Base-by-base conservation (phyloP, 2,113 vertebrate genomes). In the Sceloporus tristichus region DNA sequence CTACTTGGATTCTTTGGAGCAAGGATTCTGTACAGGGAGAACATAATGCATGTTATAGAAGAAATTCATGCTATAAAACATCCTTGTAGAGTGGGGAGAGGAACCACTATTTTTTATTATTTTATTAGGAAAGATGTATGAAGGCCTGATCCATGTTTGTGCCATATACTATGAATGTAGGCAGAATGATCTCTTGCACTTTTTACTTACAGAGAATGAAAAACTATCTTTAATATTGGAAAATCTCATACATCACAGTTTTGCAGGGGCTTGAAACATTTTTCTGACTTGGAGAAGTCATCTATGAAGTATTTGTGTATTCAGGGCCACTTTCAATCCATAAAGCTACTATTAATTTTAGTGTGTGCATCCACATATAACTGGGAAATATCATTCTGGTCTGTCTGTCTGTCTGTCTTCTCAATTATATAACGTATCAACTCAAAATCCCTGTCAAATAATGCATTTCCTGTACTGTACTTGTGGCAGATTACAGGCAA, bases 81-180 rank as follows among this genome's bases (percentile, higher is more conserved):
- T 16, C 13, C 59, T 62, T 4, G 59, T 34, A 34, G 13, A 14
- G 14, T 4, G 56, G 59, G 59, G 13, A 59, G 18, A 23, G 7
- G 42, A 70, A 70, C 6, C 14, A 71, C 54, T n/a, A 6, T 38
- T 84, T 74, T 13, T 23, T 68, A 5, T 68, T 48, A 25, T 68
- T 84, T 84, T 71, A 40, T 84, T 79, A n/a, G 82, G 42, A 83
- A 54, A 79, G 70, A 68, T 74, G 2, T 7, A 25, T 16, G 87
- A 40, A 38, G 27, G 75, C 1, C 62, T 27, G 11, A 1, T 0
- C 18, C 59, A 62, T 2, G 16, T 62, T 80, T 62, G 54, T 34
- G 23, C 14, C 29, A 83, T 86, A 82, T 84, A 73, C 29, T 79
- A 79, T 5, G 68, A 62, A 70, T 54, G 65, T 85, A 11, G n/a